Evolutionary conservation across 2,113 vertebrate genomes (phyloP), one percentile per base, ranked within the genome.

Genomic region (Epinephelus cyanopodus): DNA sequence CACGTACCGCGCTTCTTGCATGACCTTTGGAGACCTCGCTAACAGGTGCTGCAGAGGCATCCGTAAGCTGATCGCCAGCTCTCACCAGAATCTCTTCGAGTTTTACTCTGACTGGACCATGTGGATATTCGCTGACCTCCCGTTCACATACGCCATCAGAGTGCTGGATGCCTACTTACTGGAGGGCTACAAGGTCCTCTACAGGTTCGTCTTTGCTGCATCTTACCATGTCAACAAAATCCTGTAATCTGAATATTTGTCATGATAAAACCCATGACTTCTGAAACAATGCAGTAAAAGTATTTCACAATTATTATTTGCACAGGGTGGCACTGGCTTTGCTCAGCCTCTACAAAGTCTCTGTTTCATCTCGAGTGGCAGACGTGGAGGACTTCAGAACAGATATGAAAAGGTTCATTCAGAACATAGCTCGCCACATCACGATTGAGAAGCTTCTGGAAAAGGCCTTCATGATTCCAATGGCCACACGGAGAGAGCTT

Each of bases 101-200:
- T 95, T 97, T 81, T 98, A 97, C 90, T 97, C 97, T 0, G 93
- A 97, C 63, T 97, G 97, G 97, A 92, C 97, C 71, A 95, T 95
- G 52, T 98, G 97, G 97, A 95, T 97, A 57, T 97, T 98, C 21
- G 95, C 92, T 0, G 95, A 96, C 76, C 95, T 98, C 14, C 97
- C 97, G 0, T 97, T 97, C 88, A 94, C 79, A 12, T 97, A 96
- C 0, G 95, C 96, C 79, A 95, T 97, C 67, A 93, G 96, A 0
- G 91, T 97, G 45, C 92, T 97, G 54, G 97, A 98, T 6, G 94
- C 97, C 61, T 98, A 96, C 82, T 90, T 97, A 23, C 80, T 97
- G 56, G 97, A 98, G 78, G 97, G 97, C 27, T 96, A 96, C 94
- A 97, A 98, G 89, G 97, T 97, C 1, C 95, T 98, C 7, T 98